These are phyloP conservation scores for Heliothis virescens DNA, from an alignment of 1,140 invertebrate genomes.

Conservation along the genomic window DNA sequence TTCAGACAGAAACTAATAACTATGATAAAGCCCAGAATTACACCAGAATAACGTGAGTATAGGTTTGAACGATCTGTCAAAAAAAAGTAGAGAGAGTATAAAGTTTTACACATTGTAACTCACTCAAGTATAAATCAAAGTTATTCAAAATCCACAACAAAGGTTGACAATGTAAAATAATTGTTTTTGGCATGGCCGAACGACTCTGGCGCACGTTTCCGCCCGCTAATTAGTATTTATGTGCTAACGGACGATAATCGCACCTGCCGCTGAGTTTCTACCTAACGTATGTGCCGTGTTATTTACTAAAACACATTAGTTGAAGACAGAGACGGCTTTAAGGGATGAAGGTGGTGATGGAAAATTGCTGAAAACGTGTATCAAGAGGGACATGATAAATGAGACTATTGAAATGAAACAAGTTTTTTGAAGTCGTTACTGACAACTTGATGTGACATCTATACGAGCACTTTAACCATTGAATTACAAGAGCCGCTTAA, in stretches of 20 bases:
- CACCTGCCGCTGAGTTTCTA: conserved; percentile 39
- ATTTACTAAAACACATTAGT: conserved; percentile 30
- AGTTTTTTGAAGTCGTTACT: no score
- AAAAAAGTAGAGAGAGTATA: not conserved
- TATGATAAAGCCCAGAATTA: no score
- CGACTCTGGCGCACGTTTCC: conserved; percentile 43
- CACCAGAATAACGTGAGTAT: no score
- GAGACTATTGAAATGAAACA: no score
- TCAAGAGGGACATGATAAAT: not conserved
- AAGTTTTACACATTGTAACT: not conserved
- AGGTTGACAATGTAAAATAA: conserved; percentile 46
- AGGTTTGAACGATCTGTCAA: no score
- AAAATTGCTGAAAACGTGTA: not conserved
- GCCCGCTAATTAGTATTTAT: conserved; percentile 51
- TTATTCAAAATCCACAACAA: conserved; percentile 2
- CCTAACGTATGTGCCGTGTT: conserved; percentile 15
- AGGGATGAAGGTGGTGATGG: not conserved
- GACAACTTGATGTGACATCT: no score
- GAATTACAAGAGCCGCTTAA: no score
- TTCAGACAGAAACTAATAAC: no score
- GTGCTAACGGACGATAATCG: conserved; percentile 19
- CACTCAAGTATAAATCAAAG: conserved; percentile 14
- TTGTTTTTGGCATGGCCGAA: conserved; percentile 49
- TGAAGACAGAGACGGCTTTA: conserved; percentile 1
- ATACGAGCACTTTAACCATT: no score